phyloP scores from a whole-genome alignment of 2,113 vertebrate genomes.

The Brienomyrus brachyistius region DNA sequence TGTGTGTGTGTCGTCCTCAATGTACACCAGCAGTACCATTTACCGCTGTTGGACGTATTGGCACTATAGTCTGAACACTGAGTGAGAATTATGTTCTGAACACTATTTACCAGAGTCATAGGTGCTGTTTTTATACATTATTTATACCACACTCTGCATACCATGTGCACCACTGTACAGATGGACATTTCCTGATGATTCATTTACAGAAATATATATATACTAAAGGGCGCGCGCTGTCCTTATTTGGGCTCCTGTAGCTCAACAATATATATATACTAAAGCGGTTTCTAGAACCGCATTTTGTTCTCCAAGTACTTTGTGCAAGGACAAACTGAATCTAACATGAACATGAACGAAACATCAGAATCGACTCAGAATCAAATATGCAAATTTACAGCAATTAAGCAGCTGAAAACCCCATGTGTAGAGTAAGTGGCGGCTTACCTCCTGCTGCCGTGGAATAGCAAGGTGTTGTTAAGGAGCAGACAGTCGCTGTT shows the following conservation, averaged over 20 bases:
- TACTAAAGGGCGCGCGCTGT: too few species aligned
- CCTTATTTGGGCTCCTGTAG: too few species aligned
- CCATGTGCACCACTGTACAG: not conserved
- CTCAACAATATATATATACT: too few species aligned
- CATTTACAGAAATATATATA: not conserved
- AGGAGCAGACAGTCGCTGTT: conserved; percentile 65
- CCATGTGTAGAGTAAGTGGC: not conserved
- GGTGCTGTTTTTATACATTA: not conserved
- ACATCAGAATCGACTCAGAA: not conserved
- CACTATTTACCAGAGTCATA: not conserved
- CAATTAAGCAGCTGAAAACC: not conserved
- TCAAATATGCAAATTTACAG: not conserved
- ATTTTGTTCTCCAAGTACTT: not conserved
- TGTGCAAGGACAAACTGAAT: not conserved
- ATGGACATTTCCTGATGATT: not conserved
- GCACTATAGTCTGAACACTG: not conserved
- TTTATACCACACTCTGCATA: not conserved
- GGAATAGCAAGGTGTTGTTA: conserved; percentile 68
- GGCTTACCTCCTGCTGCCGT: not conserved
- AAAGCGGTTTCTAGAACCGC: not conserved
- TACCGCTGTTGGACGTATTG: not conserved
- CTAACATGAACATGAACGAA: not conserved
- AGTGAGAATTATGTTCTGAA: not conserved
- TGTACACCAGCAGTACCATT: not conserved
- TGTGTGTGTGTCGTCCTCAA: not conserved